Evolutionary conservation across 2,797 vertebrate species (phyloP).

Genomic region (Coreius guichenoti): DNA sequence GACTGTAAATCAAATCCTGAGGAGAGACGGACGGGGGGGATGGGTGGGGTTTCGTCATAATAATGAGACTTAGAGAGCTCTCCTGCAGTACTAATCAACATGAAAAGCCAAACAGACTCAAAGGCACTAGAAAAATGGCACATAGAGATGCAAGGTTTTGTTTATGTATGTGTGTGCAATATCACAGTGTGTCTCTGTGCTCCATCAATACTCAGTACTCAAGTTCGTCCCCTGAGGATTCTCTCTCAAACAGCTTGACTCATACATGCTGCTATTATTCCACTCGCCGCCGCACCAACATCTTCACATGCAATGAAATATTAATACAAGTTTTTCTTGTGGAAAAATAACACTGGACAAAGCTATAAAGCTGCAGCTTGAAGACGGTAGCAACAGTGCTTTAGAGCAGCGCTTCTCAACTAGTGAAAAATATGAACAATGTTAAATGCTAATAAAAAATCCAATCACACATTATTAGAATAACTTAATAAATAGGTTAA

Average conservation of each 20-base stretch:
- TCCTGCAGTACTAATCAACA: conserved; percentile 4
- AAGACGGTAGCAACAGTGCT: not conserved
- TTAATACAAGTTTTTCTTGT: conserved; percentile 24
- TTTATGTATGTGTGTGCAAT: conserved; percentile 1
- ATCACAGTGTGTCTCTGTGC: not conserved
- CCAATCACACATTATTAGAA: not conserved
- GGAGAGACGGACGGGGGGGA: not conserved
- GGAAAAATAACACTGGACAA: not conserved
- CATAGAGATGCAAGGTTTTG: not conserved
- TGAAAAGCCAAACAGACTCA: conserved; percentile 1
- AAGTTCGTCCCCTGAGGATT: conserved; percentile 17
- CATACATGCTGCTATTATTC: conserved; percentile 22
- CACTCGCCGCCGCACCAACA: not conserved
- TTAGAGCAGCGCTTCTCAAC: not conserved
- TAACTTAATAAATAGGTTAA: not conserved
- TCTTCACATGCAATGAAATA: conserved; percentile 19
- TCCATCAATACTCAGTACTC: conserved; percentile 35
- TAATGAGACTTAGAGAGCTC: conserved; percentile 15
- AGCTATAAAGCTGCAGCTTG: not conserved
- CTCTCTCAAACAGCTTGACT: conserved; percentile 26
- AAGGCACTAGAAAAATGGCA: not conserved
- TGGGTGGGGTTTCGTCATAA: conserved; percentile 18
- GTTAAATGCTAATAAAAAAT: not conserved
- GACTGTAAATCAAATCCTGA: conserved; percentile 22
- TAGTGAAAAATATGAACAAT: not conserved